Percentiles rank a stretch among this genome's conserved stretches.
phyloP scores from a whole-genome alignment of 2,888 invertebrate genomes.

The Gastracanthus pulcherrimus region DNA sequence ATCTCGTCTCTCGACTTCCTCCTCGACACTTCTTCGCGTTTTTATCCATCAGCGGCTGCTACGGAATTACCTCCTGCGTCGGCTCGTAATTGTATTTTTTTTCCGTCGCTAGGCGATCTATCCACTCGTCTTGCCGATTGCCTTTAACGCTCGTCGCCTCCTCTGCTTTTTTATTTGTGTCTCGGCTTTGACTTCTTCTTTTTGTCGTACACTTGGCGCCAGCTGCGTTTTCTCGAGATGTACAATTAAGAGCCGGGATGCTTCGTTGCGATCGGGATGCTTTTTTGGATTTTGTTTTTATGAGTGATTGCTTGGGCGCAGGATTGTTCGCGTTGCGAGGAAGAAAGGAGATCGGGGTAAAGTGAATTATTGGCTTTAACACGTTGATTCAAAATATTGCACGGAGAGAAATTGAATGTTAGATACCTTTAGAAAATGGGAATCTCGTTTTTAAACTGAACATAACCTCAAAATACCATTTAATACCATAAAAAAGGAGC shows the following conservation, averaged over 20 bases:
- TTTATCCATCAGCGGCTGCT: not conserved
- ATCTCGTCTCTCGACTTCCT: not conserved
- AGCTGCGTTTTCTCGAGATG: not conserved
- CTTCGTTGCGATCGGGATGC: not conserved
- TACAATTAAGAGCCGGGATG: not conserved
- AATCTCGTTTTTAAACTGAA: too few species aligned
- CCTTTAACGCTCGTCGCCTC: not conserved
- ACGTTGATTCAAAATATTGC: too few species aligned
- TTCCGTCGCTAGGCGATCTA: constrained; percentile 49
- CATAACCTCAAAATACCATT: too few species aligned
- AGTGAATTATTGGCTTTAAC: too few species aligned
- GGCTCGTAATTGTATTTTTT: constrained; percentile 65
- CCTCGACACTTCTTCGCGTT: not conserved
- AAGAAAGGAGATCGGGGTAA: not conserved
- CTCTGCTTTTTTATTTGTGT: not conserved
- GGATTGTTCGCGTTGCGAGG: not conserved
- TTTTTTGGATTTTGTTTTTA: too few species aligned
- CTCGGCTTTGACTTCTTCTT: not conserved
- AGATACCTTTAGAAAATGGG: too few species aligned
- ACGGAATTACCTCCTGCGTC: constrained; percentile 3
- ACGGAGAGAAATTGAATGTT: too few species aligned
- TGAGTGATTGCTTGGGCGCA: not conserved
- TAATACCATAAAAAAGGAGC: too few species aligned
- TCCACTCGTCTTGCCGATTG: constrained; percentile 5
- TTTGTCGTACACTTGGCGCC: too few species aligned